Base-by-base conservation (phyloP, 2,113 vertebrate species). In the Physeter macrocephalus region DNA sequence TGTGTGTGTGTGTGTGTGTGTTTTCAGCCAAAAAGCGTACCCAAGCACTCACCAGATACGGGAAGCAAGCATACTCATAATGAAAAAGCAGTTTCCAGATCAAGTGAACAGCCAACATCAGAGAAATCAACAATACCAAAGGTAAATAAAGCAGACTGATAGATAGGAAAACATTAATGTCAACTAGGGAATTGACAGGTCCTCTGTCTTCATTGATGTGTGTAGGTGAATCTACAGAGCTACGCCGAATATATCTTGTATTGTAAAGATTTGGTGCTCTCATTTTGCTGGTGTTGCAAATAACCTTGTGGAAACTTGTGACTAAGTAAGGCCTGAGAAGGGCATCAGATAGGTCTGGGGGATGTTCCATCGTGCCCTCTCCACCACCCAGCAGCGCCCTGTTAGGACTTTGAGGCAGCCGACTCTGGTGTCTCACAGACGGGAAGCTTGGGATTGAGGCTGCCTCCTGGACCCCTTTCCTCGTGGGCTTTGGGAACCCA, bases 21-120 rank as follows among this genome's bases (percentile, higher is more conserved):
- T 36, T 97, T 97, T 81, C 88, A 99, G 99, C 94, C 83, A 67
- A 98, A 97, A 98, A 98, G 34, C 15, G 88, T 89, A 69, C 41
- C 89, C 8, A 90, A 92, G 69, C 82, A 90, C 57, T 57, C 96
- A 21, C 25, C 96, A 92, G 88, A 92, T 74, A 43, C 46, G 74
- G 39, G 74, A 91, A 86, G 91, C 82, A 98, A 98, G 66, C 86
- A 96, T 96, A 91, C 20, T 61, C 71, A 52, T 74, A 36, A 8
- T 21, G 98, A 95, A 98, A 97, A 98, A 96, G 78, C 83, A 39
- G 43, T 81, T 81, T 62, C 97, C 41, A 5, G 36, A 83, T 64
- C 69, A 29, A 92, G 93, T 92, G 98, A 97, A 1, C 95, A 97
- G 88, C 59, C 34, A 14, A 43, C 86, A 36, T 62, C 93, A 78